phyloP scores from a whole-genome alignment of 2,113 vertebrate species.

The Hylia prasina region DNA sequence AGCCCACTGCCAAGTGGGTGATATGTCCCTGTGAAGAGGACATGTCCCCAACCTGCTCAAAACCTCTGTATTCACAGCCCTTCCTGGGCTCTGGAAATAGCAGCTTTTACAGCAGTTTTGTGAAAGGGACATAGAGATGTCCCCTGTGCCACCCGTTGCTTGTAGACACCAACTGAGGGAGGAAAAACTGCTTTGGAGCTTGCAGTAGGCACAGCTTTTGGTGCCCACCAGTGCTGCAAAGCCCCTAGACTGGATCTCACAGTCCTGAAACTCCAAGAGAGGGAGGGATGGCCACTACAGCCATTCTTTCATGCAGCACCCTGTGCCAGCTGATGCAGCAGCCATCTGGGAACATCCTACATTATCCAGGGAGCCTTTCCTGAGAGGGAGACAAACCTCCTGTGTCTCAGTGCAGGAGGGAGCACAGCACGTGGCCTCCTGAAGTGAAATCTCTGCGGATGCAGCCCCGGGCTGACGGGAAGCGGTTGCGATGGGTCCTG shows the following conservation, averaged over 20 bases:
- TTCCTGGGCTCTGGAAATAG: neutral
- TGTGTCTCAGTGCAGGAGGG: neutral
- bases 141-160: neutral
- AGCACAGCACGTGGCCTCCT: neutral
- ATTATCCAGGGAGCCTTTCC: neutral
- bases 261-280: neutral
- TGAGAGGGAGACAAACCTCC: neutral
- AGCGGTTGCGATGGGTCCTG: constrained; percentile 11
- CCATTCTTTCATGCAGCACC: neutral
- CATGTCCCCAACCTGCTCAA: neutral
- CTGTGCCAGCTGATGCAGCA: neutral
- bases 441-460: neutral
- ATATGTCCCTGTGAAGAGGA: rapidly evolving
- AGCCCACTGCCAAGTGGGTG: neutral
- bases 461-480: neutral
- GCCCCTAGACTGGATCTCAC: neutral
- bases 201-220: rapidly evolving
- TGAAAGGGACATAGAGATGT: neutral
- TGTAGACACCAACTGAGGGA: neutral
- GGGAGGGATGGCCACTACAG: rapidly evolving
- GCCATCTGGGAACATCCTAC: neutral
- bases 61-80: neutral
- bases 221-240: neutral
- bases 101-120: neutral
- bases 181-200: neutral